Evolutionary conservation across 2,797 vertebrate genomes (phyloP).

Genomic region (Aldrovandia affinis): DNA sequence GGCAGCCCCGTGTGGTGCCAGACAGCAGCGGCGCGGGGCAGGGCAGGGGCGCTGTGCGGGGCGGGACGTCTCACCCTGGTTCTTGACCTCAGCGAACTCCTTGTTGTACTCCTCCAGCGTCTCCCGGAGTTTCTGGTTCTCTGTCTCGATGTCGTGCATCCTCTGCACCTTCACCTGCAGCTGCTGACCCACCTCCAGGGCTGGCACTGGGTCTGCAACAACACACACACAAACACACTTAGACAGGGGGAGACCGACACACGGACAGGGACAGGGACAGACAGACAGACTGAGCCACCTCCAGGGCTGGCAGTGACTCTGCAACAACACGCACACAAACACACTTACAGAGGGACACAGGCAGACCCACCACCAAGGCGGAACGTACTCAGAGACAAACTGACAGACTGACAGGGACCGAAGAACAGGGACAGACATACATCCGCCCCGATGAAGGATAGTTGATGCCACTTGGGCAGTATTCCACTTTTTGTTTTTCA

Average conservation of each 20-base stretch:
- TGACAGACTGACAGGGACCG: slow-evolving; percentile 32
- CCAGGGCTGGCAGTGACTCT: slow-evolving; percentile 77
- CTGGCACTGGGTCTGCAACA: slow-evolving; percentile 79
- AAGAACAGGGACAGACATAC: slow-evolving; percentile 23
- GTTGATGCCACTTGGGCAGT: no score
- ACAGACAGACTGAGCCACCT: slow-evolving; percentile 63
- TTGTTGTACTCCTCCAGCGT: slow-evolving; percentile 86
- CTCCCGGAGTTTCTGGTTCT: slow-evolving; percentile 87
- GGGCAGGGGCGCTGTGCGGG: not conserved
- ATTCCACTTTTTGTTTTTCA: no score
- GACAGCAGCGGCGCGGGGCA: not conserved
- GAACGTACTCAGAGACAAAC: slow-evolving; percentile 29
- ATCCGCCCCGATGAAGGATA: no score
- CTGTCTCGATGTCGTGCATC: slow-evolving; percentile 86
- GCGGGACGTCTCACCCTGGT: slow-evolving; percentile 73
- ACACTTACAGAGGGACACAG: slow-evolving; percentile 13
- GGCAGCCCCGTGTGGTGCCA: not conserved
- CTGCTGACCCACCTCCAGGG: slow-evolving; percentile 85
- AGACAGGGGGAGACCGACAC: slow-evolving; percentile 54
- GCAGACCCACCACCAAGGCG: not conserved
- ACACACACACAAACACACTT: slow-evolving; percentile 55
- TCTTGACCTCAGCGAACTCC: slow-evolving; percentile 85
- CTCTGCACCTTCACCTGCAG: slow-evolving; percentile 85
- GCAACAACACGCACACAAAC: not conserved
- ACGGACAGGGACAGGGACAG: slow-evolving; percentile 22